These are phyloP conservation scores for Lepilemur ruficaudatus DNA, from an alignment of 2,797 vertebrate genomes.

Conservation along the genomic window DNA sequence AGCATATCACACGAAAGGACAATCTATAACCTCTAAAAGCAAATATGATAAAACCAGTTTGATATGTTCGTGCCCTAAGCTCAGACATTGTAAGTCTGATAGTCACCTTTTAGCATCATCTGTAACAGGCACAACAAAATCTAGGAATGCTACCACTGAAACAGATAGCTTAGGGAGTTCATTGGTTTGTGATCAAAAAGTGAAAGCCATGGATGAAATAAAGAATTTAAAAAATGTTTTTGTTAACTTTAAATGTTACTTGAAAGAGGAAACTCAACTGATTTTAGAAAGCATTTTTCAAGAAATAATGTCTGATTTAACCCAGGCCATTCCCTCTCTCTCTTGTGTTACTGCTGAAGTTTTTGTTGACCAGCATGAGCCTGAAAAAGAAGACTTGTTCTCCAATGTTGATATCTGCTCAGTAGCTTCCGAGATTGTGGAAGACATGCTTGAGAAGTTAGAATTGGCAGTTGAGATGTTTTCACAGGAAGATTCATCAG, in stretches of 20 bases:
- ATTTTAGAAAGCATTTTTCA: constrained; percentile 76
- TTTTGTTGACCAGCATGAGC: constrained; percentile 58
- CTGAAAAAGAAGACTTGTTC: neutral
- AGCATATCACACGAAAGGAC: neutral
- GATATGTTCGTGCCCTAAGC: neutral
- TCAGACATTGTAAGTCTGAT: constrained; percentile 68
- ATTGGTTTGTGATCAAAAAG: neutral
- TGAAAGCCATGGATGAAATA: constrained; percentile 49
- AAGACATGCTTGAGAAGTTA: constrained; percentile 74
- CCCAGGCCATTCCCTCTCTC: constrained; percentile 68
- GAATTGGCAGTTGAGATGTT: constrained; percentile 61
- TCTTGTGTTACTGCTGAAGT: constrained; percentile 76
- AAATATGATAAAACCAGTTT: neutral
- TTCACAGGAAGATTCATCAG: constrained; percentile 63
- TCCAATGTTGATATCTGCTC: constrained; percentile 56
- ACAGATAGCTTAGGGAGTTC: constrained; percentile 22
- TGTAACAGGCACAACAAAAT: constrained; percentile 24
- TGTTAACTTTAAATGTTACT: constrained; percentile 74
- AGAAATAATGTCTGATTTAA: constrained; percentile 73
- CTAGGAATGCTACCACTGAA: constrained; percentile 72
- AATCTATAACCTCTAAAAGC: neutral
- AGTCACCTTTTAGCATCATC: constrained; percentile 56
- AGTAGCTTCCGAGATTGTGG: constrained; percentile 74
- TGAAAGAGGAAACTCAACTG: constrained; percentile 73
- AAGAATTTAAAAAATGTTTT: constrained; percentile 72